These are phyloP conservation scores for Nothura maculosa DNA, from an alignment of 2,797 vertebrate genomes.

Conservation along the genomic window DNA sequence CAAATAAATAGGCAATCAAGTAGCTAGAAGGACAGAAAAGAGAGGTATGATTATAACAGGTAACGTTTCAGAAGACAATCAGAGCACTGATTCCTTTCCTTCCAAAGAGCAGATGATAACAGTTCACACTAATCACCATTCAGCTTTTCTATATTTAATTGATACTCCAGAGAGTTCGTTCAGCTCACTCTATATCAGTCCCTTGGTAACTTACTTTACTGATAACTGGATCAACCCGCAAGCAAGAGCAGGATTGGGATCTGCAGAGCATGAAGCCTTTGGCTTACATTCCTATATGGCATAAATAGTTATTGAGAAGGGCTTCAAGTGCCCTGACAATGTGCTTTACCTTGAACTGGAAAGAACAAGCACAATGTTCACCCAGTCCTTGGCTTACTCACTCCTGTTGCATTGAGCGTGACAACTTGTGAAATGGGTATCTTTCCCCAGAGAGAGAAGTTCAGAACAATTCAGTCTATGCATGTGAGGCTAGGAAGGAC, in stretches of 20 bases:
- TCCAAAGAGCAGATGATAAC: conserved; percentile 47
- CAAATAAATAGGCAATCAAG: conserved; percentile 68
- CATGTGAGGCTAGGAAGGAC: conserved; percentile 23
- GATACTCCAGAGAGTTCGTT: conserved; percentile 33
- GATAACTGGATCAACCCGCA: background rate
- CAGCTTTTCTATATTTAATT: conserved; percentile 50
- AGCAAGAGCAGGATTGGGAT: background rate
- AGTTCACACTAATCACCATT: conserved; percentile 40
- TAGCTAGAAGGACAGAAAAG: conserved; percentile 42
- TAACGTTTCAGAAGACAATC: conserved; percentile 34
- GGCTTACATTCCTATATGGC: background rate
- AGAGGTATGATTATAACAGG: conserved; percentile 8
- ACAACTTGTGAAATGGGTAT: conserved; percentile 27
- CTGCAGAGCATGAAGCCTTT: background rate
- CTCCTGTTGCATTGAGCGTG: conserved; percentile 9
- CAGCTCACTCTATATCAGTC: background rate
- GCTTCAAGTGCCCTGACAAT: background rate
- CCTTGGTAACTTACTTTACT: background rate
- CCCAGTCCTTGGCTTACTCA: conserved; percentile 21
- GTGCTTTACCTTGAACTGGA: background rate
- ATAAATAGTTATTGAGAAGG: background rate
- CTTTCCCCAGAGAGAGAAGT: background rate
- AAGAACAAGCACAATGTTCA: conserved; percentile 14
- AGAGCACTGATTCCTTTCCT: conserved; percentile 57
- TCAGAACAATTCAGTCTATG: conserved; percentile 32